phyloP scores from a whole-genome alignment of 1,140 invertebrate genomes.

The Ptiloglossa arizonensis region DNA sequence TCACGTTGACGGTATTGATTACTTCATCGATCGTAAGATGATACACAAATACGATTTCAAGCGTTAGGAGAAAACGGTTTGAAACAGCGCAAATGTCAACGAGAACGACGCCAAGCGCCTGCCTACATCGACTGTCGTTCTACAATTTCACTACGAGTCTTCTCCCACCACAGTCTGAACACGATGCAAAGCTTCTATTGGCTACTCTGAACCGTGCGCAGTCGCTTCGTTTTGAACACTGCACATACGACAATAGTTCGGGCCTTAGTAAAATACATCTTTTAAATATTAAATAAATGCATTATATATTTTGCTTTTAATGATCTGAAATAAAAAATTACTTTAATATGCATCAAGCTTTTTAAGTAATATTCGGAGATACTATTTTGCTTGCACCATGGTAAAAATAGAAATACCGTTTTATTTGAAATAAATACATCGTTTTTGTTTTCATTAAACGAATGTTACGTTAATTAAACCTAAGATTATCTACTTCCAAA shows the following conservation, averaged over 20 bases:
- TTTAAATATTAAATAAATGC: background rate
- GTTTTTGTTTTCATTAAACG: no score
- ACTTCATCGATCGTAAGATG: constrained; percentile 8
- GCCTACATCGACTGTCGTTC: constrained; percentile 29
- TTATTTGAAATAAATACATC: no score
- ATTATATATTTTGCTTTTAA: background rate
- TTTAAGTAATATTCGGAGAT: no score
- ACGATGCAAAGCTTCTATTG: background rate
- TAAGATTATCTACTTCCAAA: no score
- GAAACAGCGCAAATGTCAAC: background rate
- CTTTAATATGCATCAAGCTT: background rate
- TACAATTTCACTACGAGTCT: background rate
- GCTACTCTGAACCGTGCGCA: background rate
- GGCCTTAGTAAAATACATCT: background rate
- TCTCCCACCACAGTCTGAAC: constrained; percentile 10
- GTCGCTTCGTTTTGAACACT: constrained; percentile 2
- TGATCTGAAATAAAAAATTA: background rate
- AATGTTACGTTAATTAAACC: no score
- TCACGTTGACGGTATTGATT: background rate
- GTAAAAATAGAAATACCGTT: no score
- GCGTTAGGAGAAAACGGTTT: constrained; percentile 8
- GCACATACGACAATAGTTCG: background rate
- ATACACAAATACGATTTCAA: background rate
- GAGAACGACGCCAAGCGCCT: constrained; percentile 18
- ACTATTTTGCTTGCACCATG: no score